Evolutionary conservation across 2,888 invertebrate genomes (phyloP).

Genomic region (Microplitis deprimator): DNA sequence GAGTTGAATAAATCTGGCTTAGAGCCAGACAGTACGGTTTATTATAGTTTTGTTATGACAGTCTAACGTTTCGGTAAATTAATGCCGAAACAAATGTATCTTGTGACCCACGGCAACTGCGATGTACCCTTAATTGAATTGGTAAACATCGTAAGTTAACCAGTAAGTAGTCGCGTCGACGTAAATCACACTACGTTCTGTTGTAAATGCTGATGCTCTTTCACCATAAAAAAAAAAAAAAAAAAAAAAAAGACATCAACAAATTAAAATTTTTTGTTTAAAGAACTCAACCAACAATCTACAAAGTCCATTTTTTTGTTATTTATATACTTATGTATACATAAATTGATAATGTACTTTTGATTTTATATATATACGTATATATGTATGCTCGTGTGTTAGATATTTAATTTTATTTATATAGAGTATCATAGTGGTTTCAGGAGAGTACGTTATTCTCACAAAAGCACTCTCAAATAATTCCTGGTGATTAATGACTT

Average conservation of each 20-base stretch:
- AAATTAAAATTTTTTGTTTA: constrained; percentile 1
- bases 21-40: constrained; percentile 59
- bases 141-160: constrained; percentile 70
- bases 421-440: not conserved
- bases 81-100: constrained; percentile 70
- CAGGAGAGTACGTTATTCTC: not conserved
- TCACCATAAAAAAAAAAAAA: constrained; percentile 18
- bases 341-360: not conserved
- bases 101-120: constrained; percentile 54
- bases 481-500: constrained; percentile 30
- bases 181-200: constrained; percentile 61
- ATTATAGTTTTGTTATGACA: constrained; percentile 72
- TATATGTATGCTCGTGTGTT: not conserved
- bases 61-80: constrained; percentile 67
- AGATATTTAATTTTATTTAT: not conserved
- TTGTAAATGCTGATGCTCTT: not conserved
- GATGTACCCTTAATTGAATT: constrained; percentile 69
- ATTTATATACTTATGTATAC: not conserved
- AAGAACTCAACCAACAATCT: not conserved
- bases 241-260: constrained; percentile 6
- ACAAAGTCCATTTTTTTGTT: constrained; percentile 5
- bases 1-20: constrained; percentile 43
- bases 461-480: constrained; percentile 33
- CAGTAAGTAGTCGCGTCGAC: constrained; percentile 65
- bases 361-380: not conserved